A percentile compares a stretch with the other conserved stretches of the same genome.
Evolutionary conservation across 2,113 vertebrate species (phyloP).

Genomic region (Rhinopomastus cyanomelas): DNA sequence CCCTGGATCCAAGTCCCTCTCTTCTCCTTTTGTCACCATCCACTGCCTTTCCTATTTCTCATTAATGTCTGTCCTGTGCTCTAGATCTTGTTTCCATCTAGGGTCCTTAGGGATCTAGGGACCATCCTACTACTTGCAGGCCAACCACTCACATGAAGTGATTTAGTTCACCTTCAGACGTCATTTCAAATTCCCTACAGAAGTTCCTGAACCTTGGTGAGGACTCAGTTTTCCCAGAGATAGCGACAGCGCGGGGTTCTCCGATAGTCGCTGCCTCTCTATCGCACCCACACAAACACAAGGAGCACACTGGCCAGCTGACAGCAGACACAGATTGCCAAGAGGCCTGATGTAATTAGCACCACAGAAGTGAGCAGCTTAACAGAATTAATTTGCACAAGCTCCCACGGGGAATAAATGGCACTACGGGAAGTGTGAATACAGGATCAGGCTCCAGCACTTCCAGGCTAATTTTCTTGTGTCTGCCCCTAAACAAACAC

Average conservation of each 20-base stretch:
- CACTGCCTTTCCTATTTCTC: not conserved
- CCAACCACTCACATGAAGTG: not conserved
- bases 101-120: no score
- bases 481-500: conserved; percentile 43
- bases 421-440: conserved; percentile 10
- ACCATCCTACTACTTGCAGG: not conserved
- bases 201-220: not conserved
- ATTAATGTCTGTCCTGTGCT: not conserved
- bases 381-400: conserved; percentile 65
- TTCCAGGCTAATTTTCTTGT: conserved; percentile 43
- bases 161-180: not conserved
- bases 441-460: conserved; percentile 11
- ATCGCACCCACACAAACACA: not conserved
- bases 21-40: not conserved
- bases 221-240: not conserved
- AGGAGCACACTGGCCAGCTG: not conserved
- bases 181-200: not conserved
- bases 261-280: not conserved
- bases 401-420: conserved; percentile 46
- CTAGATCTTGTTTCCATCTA: not conserved
- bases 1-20: not conserved
- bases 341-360: conserved; percentile 45
- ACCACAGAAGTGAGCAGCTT: conserved; percentile 51
- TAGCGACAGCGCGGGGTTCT: not conserved
- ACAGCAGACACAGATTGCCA: conserved; percentile 7